phyloP scores from a whole-genome alignment of 2,888 invertebrate species.

The Eristalis tenax region DNA sequence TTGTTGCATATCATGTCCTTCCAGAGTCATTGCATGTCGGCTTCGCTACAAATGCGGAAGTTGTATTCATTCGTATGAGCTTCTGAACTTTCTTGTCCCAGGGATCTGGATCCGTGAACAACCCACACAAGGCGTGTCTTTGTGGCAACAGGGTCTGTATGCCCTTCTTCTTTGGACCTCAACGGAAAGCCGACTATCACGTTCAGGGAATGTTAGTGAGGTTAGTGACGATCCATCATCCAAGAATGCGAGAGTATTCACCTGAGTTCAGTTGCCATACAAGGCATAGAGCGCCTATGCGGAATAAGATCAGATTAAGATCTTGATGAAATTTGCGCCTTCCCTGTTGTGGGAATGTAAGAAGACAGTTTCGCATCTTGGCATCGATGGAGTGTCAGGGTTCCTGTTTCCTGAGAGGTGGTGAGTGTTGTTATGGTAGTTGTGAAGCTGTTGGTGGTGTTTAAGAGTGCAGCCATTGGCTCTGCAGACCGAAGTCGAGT shows the following conservation, averaged over 20 bases:
- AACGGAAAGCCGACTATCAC: neutral
- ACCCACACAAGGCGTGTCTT: constrained; percentile 8
- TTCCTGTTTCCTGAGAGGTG: no score
- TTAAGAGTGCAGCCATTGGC: neutral
- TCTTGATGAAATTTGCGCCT: no score
- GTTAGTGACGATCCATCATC: constrained; percentile 12
- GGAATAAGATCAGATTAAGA: no score
- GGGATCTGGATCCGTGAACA: neutral
- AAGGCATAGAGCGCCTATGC: neutral
- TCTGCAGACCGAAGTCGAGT: neutral
- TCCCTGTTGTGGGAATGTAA: no score
- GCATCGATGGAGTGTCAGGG: no score
- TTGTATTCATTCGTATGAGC: neutral
- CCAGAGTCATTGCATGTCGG: neutral
- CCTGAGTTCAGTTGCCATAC: neutral
- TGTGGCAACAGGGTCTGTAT: neutral
- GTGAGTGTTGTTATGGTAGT: no score
- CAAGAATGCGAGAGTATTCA: neutral
- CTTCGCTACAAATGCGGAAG: neutral
- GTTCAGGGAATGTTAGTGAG: no score
- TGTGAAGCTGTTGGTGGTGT: neutral
- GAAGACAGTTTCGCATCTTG: no score
- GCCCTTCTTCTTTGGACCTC: neutral
- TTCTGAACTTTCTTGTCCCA: no score
- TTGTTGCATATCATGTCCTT: constrained; percentile 6